phyloP scores from a whole-genome alignment of 2,113 vertebrate species.

The Marmota monax region DNA sequence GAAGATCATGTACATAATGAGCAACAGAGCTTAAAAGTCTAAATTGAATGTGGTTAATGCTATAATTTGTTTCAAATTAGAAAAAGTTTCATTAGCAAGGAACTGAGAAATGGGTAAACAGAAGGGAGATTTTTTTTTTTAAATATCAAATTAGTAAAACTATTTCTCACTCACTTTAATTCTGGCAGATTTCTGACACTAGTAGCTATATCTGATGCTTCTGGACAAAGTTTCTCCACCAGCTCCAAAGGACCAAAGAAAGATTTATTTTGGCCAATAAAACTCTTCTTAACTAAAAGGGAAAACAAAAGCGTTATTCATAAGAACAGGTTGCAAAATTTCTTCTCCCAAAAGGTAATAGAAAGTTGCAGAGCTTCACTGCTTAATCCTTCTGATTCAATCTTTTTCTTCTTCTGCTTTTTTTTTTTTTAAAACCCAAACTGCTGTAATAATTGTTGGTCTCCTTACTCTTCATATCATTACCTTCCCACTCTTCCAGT shows the following conservation, averaged over 20 bases:
- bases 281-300: slow-evolving; percentile 95
- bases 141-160: background rate
- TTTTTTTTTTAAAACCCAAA: background rate
- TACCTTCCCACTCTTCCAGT: background rate
- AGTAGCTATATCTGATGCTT: slow-evolving; percentile 95
- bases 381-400: background rate
- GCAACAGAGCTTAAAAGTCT: background rate
- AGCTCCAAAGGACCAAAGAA: slow-evolving; percentile 98
- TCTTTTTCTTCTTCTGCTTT: background rate
- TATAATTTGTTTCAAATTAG: background rate
- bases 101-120: slow-evolving; percentile 5
- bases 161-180: slow-evolving; percentile 92
- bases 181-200: slow-evolving; percentile 98
- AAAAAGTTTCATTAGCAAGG: slow-evolving; percentile 36
- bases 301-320: slow-evolving; percentile 74
- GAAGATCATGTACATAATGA: background rate
- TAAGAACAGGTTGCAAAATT: slow-evolving; percentile 38
- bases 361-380: background rate
- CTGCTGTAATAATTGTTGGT: background rate
- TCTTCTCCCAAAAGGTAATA: background rate
- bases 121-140: background rate
- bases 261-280: slow-evolving; percentile 97
- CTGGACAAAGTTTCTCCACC: slow-evolving; percentile 97
- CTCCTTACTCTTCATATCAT: background rate
- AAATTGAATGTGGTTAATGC: background rate